Base-by-base conservation (phyloP, 2,888 invertebrate genomes). In the Pheosia tremula region DNA sequence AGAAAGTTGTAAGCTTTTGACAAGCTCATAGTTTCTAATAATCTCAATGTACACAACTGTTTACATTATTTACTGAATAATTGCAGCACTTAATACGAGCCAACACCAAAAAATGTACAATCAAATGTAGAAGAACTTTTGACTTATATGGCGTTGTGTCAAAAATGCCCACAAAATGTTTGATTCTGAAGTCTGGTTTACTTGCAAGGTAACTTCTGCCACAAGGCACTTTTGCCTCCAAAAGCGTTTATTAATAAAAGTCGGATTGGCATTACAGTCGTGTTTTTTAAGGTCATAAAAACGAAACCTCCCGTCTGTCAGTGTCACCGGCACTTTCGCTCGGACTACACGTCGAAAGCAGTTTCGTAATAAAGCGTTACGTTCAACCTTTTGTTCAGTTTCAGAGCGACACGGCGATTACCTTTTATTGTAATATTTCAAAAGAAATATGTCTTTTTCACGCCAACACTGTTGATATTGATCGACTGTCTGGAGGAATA, bases 281-380 rank as follows among this genome's bases (percentile, higher is more conserved):
- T 58, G 61, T 71, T 79, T 78, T 24, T 81, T 78, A 79, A 81
- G 82, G 80, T 79, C 74, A 77, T 72, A 80, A 79, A 84, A 82
- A 76, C 79, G 81, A 85, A 83, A 82, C 80, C 80, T 75, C 74
- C 67, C 67, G 67, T 64, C 64, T 57, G 49, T 72, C 69, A 72
- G 66, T 78, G 82, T 80, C 83, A 72, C 74, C 68, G 72, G 71
- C 81, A 85, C 86, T 87, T 87, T 86, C 86, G 79, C 84, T 75
- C 60, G 59, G 64, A 63, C 64, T 67, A 73, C 64, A 71, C 68
- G 60, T 66, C 60, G 61, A 64, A 68, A 70, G 60, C 45, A 53
- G 67, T 76, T 79, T 75, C 69, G 71, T 74, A 75, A 71, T 66
- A 71, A 66, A 60, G 60, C 61, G 66, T 72, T 69, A 74, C 59